phyloP scores from a whole-genome alignment of 2,797 vertebrate genomes.

The Scyliorhinus canicula region DNA sequence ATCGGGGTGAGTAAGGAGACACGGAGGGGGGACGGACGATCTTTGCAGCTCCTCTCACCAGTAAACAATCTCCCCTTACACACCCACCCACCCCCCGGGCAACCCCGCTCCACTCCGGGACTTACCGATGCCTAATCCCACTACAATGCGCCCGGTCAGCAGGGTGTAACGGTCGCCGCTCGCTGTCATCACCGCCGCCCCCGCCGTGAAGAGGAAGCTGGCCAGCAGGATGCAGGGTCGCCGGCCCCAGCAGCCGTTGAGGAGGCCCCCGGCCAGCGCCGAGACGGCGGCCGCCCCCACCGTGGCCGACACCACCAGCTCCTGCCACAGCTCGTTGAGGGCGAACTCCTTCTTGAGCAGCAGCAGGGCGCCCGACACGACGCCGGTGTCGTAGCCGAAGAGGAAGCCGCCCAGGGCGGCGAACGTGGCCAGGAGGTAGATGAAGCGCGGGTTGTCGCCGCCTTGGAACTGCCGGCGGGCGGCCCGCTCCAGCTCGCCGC shows the following conservation, averaged over 20 bases:
- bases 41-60: neutral
- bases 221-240: conserved; percentile 82
- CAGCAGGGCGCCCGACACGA: conserved; percentile 92
- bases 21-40: too few relatives aligned
- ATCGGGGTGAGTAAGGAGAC: neutral
- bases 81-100: neutral
- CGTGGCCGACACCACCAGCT: conserved; percentile 83
- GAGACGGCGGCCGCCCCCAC: conserved; percentile 84
- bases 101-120: conserved; percentile 23
- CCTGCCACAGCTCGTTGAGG: conserved; percentile 86
- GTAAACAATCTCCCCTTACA: neutral
- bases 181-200: conserved; percentile 73
- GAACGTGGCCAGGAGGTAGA: conserved; percentile 81
- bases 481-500: conserved; percentile 81
- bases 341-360: conserved; percentile 81
- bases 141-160: conserved; percentile 77
- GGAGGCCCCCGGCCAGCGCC: conserved; percentile 77
- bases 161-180: conserved; percentile 79
- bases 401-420: conserved; percentile 91
- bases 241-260: conserved; percentile 82
- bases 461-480: conserved; percentile 90
- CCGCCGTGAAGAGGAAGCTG: conserved; percentile 76
- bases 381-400: conserved; percentile 93
- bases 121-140: conserved; percentile 92
- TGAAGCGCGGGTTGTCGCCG: conserved; percentile 81